These are phyloP conservation scores for Chinchilla lanigera DNA, from an alignment of 2,113 vertebrate genomes.

Conservation along the genomic window DNA sequence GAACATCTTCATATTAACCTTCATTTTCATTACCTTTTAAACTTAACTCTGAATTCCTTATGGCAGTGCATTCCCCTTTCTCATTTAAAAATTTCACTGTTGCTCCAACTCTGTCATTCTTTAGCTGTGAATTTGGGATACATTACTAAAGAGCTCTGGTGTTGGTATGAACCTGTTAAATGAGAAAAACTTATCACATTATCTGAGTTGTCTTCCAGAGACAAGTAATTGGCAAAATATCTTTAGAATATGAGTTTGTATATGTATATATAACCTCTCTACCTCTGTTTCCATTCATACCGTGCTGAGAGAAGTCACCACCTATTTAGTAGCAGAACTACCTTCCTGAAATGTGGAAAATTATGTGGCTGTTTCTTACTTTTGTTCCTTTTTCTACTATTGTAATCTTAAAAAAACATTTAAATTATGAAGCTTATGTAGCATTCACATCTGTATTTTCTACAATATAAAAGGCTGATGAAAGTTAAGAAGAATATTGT, in stretches of 20 bases:
- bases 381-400: background rate
- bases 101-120: background rate
- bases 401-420: background rate
- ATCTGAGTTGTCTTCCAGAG: background rate
- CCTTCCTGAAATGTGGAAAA: background rate
- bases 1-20: background rate
- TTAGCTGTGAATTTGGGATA: background rate
- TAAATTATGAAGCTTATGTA: background rate
- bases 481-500: background rate
- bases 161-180: background rate
- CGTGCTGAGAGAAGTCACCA: background rate
- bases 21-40: background rate
- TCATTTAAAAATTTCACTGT: background rate
- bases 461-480: background rate
- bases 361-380: background rate
- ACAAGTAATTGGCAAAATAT: background rate
- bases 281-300: background rate
- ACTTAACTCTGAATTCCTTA: background rate
- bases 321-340: background rate
- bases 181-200: background rate
- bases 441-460: background rate
- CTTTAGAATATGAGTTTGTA: background rate
- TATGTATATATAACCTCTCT: background rate
- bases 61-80: background rate
- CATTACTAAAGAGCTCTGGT: background rate